A percentile compares a stretch with the other conserved stretches of the same genome.
These are phyloP conservation scores for Callimorpha dominula DNA, from an alignment of 2,888 invertebrate genomes.

Conservation along the genomic window DNA sequence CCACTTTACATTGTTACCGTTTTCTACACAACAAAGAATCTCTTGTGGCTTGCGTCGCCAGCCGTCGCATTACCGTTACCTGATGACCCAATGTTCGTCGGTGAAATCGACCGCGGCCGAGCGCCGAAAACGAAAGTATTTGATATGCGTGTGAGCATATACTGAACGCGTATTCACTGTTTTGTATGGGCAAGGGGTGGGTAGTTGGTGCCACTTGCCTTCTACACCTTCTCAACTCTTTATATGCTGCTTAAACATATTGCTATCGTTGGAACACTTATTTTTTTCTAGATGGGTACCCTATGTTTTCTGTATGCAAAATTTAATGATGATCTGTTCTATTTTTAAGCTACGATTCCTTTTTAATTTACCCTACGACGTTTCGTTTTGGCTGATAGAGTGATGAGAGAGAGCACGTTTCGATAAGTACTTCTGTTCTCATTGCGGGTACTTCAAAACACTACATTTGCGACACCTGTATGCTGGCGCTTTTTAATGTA, in stretches of 20 bases:
- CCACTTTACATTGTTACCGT: not conserved
- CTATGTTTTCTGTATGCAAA: too few species aligned
- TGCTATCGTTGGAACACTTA: too few species aligned
- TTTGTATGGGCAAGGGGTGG: slow-evolving; percentile 16
- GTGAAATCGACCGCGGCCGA: slow-evolving; percentile 66
- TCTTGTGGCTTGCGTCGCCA: slow-evolving; percentile 35
- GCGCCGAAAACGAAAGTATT: slow-evolving; percentile 79
- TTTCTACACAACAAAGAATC: slow-evolving; percentile 1
- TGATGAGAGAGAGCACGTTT: too few species aligned
- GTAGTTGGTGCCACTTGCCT: slow-evolving; percentile 13
- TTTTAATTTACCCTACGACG: too few species aligned
- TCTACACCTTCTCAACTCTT: not conserved
- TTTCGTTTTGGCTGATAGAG: too few species aligned
- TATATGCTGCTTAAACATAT: not conserved
- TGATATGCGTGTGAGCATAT: slow-evolving; percentile 38
- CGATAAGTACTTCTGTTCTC: too few species aligned
- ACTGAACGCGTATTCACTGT: slow-evolving; percentile 25
- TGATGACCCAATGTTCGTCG: slow-evolving; percentile 74
- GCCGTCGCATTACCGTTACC: slow-evolving; percentile 68
- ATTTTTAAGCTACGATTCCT: too few species aligned
- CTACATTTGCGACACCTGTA: too few species aligned
- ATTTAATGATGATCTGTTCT: too few species aligned
- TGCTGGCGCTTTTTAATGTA: too few species aligned
- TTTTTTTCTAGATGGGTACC: too few species aligned
- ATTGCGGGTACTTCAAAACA: too few species aligned